These are phyloP conservation scores for Elephas maximus DNA, from an alignment of 2,113 vertebrate genomes.

Conservation along the genomic window DNA sequence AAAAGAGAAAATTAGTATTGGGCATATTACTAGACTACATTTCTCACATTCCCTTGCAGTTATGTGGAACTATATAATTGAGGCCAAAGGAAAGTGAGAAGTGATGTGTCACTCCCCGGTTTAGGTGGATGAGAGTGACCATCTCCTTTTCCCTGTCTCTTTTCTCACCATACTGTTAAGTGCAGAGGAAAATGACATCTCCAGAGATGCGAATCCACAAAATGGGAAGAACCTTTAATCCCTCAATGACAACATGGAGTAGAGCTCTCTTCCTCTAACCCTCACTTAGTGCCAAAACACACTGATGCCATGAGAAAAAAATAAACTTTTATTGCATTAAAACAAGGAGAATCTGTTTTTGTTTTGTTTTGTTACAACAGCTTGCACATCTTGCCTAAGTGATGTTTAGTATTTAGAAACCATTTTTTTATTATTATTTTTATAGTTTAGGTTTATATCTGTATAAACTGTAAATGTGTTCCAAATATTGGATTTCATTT, in stretches of 20 bases:
- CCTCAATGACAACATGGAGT: not conserved
- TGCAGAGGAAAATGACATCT: not conserved
- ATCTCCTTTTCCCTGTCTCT: not conserved
- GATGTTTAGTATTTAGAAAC: not conserved
- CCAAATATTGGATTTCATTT: constrained; percentile 27
- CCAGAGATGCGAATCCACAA: not conserved
- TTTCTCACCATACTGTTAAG: not conserved
- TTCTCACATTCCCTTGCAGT: not conserved
- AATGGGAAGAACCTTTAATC: not conserved
- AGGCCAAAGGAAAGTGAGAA: not conserved
- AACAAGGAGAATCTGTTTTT: not conserved
- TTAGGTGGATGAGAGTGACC: not conserved
- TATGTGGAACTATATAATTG: not conserved
- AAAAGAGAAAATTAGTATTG: not conserved
- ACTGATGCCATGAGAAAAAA: not conserved
- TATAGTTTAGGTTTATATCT: not conserved
- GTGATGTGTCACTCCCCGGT: not conserved
- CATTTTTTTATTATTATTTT: constrained; percentile 17
- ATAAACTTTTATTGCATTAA: not conserved
- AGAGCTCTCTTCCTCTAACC: not conserved
- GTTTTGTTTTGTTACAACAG: not conserved
- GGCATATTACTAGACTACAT: not conserved
- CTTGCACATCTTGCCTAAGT: not conserved
- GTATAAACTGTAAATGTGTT: not conserved
- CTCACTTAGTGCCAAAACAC: not conserved